These are phyloP conservation scores for Odontamblyopus lacepedii DNA, from an alignment of 2,797 vertebrate genomes.

Conservation along the genomic window DNA sequence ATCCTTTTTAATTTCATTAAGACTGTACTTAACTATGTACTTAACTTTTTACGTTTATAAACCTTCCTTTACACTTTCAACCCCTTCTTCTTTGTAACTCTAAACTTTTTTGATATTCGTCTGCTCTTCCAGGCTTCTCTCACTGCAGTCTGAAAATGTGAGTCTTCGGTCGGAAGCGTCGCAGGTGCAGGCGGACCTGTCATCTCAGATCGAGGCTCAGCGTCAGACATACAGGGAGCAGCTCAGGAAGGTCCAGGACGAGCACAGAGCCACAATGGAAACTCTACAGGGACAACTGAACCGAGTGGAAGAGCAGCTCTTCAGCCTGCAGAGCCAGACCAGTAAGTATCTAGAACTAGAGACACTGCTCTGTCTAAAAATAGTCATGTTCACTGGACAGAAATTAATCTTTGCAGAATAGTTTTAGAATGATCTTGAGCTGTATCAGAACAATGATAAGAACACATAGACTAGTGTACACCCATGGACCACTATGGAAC, in stretches of 20 bases:
- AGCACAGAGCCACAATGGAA: slow-evolving; percentile 89
- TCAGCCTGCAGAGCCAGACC: slow-evolving; percentile 86
- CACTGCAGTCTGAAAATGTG: slow-evolving; percentile 87
- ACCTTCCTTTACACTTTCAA: neutral
- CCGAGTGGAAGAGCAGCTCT: slow-evolving; percentile 88
- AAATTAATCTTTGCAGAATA: too few relatives aligned
- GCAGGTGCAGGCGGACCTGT: slow-evolving; percentile 82
- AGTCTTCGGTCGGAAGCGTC: slow-evolving; percentile 84
- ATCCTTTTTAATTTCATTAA: too few relatives aligned
- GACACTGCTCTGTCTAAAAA: too few relatives aligned
- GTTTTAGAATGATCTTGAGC: too few relatives aligned
- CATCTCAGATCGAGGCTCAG: slow-evolving; percentile 84
- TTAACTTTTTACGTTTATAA: neutral
- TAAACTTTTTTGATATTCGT: neutral
- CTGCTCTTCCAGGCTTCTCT: slow-evolving; percentile 78
- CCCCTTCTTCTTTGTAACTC: neutral
- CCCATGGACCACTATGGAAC: too few relatives aligned
- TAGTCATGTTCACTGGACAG: too few relatives aligned
- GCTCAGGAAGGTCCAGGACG: slow-evolving; percentile 88
- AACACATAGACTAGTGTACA: too few relatives aligned
- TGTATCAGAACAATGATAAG: too few relatives aligned
- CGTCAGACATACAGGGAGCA: slow-evolving; percentile 87
- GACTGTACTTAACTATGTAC: neutral
- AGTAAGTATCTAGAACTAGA: slow-evolving; percentile 71
- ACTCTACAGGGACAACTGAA: slow-evolving; percentile 89